Evolutionary conservation across 2,797 vertebrate species (phyloP).

Genomic region (Mycteria americana): DNA sequence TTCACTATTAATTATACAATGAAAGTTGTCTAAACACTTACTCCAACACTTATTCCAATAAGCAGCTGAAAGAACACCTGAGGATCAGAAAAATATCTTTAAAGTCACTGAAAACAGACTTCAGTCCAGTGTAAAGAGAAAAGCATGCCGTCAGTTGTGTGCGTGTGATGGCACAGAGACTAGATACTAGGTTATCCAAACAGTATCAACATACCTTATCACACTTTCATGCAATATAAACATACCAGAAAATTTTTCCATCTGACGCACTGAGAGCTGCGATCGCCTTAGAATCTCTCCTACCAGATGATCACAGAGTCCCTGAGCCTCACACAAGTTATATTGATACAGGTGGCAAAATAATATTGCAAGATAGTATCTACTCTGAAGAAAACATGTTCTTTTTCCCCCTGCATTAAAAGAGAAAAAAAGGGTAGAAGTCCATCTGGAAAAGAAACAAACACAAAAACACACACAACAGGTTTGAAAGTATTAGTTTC

Average conservation of each 20-base stretch:
- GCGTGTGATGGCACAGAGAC: not conserved
- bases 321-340: conserved; percentile 87
- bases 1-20: not conserved
- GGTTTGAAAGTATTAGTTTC: not conserved
- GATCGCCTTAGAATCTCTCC: conserved; percentile 75
- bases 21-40: not conserved
- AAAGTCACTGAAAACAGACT: not conserved
- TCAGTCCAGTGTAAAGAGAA: not conserved
- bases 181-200: not conserved
- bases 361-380: conserved; percentile 88
- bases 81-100: not conserved
- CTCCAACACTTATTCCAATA: too few species aligned
- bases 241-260: conserved; percentile 66
- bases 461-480: not conserved
- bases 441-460: not conserved
- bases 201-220: not conserved
- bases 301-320: conserved; percentile 88
- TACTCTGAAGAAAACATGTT: conserved; percentile 80
- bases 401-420: conserved; percentile 75
- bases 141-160: not conserved
- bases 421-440: not conserved
- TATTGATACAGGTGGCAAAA: conserved; percentile 89
- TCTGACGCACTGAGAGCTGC: conserved; percentile 48
- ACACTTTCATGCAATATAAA: not conserved
- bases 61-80: not conserved